A percentile compares a stretch with the other conserved stretches of the same genome.
Evolutionary conservation across 30 jellyfish, hydroid and myxozoan genomes (phyloP).

Genomic region (Catostylus mosaicus): DNA sequence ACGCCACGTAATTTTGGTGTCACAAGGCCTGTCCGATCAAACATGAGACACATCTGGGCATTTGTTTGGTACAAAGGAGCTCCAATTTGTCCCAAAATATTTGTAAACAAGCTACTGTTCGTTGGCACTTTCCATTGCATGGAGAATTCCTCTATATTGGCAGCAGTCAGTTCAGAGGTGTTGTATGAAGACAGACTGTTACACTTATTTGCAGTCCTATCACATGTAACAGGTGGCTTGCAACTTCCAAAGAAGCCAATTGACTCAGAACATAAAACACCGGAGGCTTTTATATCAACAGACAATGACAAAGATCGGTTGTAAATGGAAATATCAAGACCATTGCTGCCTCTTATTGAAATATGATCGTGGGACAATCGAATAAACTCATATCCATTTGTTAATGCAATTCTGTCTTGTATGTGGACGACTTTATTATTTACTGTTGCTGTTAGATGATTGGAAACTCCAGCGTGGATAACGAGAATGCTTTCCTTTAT

Average conservation of each 20-base stretch:
- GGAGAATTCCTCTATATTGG: neutral
- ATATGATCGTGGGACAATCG: conserved; percentile 27
- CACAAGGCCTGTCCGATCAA: conserved; percentile 46
- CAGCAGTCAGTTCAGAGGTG: neutral
- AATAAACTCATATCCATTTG: conserved; percentile 7
- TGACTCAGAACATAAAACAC: conserved; percentile 6
- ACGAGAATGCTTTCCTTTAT: conserved; percentile 3
- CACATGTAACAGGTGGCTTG: neutral
- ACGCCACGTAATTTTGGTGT: conserved; percentile 24
- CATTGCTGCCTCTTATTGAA: neutral
- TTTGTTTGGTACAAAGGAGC: conserved; percentile 29
- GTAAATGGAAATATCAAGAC: conserved; percentile 20
- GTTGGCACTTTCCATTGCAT: conserved; percentile 10
- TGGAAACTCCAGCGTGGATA: conserved; percentile 41
- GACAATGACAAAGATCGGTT: conserved; percentile 41
- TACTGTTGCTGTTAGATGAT: conserved; percentile 1
- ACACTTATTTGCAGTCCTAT: neutral
- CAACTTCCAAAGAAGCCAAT: conserved; percentile 46
- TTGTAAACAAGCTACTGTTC: conserved; percentile 34
- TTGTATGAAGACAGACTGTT: conserved; percentile 9
- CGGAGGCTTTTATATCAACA: neutral
- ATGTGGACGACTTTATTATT: conserved; percentile 6
- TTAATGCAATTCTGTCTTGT: neutral
- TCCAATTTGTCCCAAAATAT: neutral
- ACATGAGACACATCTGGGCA: conserved; percentile 48